phyloP scores from a whole-genome alignment of 2,888 invertebrate genomes.

The Sarcophaga caerulescens region DNA sequence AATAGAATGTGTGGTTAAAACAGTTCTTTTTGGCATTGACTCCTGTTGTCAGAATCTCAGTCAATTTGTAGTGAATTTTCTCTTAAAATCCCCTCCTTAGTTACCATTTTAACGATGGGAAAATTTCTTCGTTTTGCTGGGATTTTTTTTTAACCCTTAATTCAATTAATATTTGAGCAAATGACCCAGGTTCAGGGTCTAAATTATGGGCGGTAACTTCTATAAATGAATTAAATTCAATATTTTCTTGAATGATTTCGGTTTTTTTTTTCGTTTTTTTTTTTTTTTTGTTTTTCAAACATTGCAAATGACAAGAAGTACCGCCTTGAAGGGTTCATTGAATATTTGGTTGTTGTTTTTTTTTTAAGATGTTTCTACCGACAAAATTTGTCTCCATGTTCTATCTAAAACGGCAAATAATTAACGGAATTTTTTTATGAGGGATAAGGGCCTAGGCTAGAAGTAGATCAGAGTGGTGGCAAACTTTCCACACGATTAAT shows the following conservation, averaged over 20 bases:
- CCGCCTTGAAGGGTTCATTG: conserved; percentile 37
- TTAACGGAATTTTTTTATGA: no score
- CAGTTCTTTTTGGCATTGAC: conserved; percentile 39
- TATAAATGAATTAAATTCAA: conserved; percentile 51
- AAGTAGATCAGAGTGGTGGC: no score
- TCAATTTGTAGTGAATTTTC: conserved; percentile 21
- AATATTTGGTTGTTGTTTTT: conserved; percentile 4
- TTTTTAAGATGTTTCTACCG: conserved; percentile 36
- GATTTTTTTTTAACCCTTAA: conserved; percentile 60
- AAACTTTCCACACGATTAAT: no score
- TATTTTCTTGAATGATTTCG: not conserved
- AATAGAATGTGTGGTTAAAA: conserved; percentile 60
- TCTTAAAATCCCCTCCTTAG: conserved; percentile 14
- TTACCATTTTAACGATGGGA: conserved; percentile 50
- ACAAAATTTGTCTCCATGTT: not conserved
- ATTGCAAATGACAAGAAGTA: conserved; percentile 43
- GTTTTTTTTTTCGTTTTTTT: conserved; percentile 22
- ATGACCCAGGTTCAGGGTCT: conserved; percentile 17
- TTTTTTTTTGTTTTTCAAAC: not conserved
- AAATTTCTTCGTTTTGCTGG: conserved; percentile 52
- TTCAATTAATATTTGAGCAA: conserved; percentile 4
- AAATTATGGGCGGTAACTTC: conserved; percentile 55
- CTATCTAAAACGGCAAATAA: no score
- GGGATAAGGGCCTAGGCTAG: no score
- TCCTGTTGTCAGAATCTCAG: not conserved